Conservation (phyloP, 2,797 vertebrate genomes). For the Hapalemur alaotrensis region DNA sequence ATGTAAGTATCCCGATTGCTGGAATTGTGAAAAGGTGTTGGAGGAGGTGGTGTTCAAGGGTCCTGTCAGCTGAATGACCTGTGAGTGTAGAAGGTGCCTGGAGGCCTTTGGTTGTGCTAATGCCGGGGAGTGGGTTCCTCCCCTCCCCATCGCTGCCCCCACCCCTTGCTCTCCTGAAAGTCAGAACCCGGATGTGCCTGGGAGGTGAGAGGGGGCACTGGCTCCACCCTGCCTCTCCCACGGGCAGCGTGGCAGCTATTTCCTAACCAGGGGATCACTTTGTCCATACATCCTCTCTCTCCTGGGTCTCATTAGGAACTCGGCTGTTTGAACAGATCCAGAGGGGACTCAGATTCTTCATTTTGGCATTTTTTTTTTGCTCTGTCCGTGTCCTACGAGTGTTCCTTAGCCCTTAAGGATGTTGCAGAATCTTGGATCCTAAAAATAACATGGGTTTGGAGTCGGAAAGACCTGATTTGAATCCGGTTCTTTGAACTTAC, state of each 20-base stretch:
- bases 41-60: not conserved
- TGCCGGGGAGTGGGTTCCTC: accelerated
- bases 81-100: not conserved
- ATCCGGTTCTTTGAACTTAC: not conserved
- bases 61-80: not conserved
- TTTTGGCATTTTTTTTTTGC: not conserved
- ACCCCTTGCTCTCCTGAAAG: not conserved
- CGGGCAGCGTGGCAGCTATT: not conserved
- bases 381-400: accelerated
- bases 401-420: not conserved
- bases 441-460: not conserved
- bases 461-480: not conserved
- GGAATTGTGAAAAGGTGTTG: not conserved
- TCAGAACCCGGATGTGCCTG: not conserved
- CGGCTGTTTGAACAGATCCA: too few species aligned
- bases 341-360: not conserved
- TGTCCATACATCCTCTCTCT: not conserved
- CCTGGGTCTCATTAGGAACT: not conserved
- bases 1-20: too few species aligned
- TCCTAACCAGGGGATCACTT: accelerated
- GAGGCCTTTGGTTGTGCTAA: not conserved
- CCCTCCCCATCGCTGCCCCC: not conserved
- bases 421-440: not conserved
- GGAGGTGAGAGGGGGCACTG: too few species aligned
- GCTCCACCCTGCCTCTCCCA: not conserved